Percentiles rank a stretch among this genome's conserved stretches.
phyloP scores from a whole-genome alignment of 2,113 vertebrate species.

The Ctenomys sociabilis region DNA sequence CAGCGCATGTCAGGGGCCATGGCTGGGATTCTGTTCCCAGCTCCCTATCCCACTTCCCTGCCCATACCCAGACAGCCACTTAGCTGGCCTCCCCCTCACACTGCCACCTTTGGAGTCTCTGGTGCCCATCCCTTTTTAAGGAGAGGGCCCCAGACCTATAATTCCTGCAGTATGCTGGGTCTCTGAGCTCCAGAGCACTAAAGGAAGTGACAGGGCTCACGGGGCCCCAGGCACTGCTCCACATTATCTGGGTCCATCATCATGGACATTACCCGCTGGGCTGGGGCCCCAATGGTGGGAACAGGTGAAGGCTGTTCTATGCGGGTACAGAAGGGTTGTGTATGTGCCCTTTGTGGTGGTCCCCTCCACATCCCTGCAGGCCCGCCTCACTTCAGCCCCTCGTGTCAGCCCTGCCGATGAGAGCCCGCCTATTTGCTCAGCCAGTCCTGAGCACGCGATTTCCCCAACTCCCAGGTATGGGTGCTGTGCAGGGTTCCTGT shows the following conservation, averaged over 20 bases:
- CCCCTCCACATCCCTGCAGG: too few relatives aligned
- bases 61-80: neutral
- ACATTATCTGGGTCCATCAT: fast-evolving
- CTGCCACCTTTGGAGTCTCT: neutral
- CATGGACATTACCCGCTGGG: fast-evolving
- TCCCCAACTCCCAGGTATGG: neutral
- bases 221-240: neutral
- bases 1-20: fast-evolving
- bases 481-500: neutral
- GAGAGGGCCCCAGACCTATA: neutral
- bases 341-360: neutral
- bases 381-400: too few relatives aligned
- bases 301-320: neutral
- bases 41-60: fast-evolving
- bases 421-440: fast-evolving
- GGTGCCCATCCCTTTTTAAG: too few relatives aligned
- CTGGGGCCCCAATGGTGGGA: neutral
- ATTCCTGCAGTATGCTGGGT: too few relatives aligned
- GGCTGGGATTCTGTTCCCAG: neutral
- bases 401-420: fast-evolving
- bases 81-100: neutral
- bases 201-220: neutral
- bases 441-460: fast-evolving
- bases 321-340: too few relatives aligned
- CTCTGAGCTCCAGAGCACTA: neutral